These are phyloP conservation scores for Gnathonemus longibarbis DNA, from an alignment of 2,113 vertebrate species.

Conservation along the genomic window DNA sequence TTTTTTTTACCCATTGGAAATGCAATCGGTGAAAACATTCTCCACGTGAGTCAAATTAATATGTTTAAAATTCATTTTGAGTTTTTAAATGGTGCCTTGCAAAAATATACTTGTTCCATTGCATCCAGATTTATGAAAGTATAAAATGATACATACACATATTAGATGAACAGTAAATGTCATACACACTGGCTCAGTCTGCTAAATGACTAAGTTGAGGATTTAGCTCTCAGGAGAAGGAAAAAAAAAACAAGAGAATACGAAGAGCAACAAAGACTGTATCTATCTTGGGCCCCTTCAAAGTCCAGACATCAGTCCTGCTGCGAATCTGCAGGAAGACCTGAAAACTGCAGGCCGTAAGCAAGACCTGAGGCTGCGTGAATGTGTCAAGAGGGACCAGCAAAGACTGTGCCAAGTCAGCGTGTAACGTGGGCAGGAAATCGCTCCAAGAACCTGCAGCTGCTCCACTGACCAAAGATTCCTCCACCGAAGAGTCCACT, in stretches of 20 bases:
- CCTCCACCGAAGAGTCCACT: not conserved
- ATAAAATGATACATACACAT: not conserved
- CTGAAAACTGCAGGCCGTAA: not conserved
- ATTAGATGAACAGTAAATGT: not conserved
- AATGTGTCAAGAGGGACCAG: not conserved
- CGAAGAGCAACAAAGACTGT: not conserved
- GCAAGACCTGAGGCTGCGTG: not conserved
- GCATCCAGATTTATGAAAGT: not conserved
- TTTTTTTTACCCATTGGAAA: not conserved
- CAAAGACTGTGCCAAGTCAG: not conserved
- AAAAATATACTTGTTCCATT: no score
- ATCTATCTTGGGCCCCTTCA: not conserved
- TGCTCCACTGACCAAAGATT: not conserved
- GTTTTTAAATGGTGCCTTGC: not conserved
- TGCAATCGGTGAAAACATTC: not conserved
- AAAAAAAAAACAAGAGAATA: not conserved
- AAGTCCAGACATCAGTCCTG: not conserved
- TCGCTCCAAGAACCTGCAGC: not conserved
- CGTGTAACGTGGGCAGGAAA: not conserved
- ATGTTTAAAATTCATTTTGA: not conserved
- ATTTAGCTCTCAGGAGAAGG: not conserved
- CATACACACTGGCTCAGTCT: not conserved
- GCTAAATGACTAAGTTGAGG: not conserved
- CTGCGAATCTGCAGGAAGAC: not conserved
- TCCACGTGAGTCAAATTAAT: not conserved